Conservation (phyloP, 2,888 invertebrate species). For the Nemotelus pantherinus region DNA sequence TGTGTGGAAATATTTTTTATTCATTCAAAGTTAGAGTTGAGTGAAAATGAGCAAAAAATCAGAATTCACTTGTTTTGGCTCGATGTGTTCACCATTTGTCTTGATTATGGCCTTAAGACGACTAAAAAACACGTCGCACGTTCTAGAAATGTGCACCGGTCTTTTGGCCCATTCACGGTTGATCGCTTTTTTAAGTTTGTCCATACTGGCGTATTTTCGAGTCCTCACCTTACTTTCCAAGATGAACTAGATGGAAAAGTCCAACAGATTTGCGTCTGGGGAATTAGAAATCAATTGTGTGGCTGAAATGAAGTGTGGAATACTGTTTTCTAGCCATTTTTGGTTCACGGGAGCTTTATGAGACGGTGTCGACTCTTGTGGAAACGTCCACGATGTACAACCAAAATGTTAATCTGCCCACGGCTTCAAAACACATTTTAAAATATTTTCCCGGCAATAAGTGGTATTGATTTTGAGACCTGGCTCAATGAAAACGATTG, state of each 20-base stretch:
- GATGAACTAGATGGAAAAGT: slow-evolving; percentile 22
- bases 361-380: not conserved
- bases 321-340: not conserved
- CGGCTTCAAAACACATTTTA: not conserved
- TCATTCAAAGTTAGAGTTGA: not conserved
- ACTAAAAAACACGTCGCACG: not conserved
- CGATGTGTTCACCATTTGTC: not conserved
- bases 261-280: slow-evolving; percentile 25
- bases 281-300: not conserved
- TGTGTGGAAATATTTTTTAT: not conserved
- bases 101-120: no score
- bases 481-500: no score
- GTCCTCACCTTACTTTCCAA: slow-evolving; percentile 19
- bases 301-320: not conserved
- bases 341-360: not conserved
- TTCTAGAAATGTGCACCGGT: not conserved
- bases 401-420: not conserved
- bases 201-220: not conserved
- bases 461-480: not conserved
- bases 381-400: not conserved
- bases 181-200: not conserved
- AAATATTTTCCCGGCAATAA: not conserved
- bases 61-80: not conserved
- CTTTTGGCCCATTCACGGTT: not conserved
- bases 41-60: not conserved